A percentile compares a stretch with the other conserved stretches of the same genome.
Conservation (phyloP, 2,888 invertebrate species). For the Pantelozetes paolii region DNA sequence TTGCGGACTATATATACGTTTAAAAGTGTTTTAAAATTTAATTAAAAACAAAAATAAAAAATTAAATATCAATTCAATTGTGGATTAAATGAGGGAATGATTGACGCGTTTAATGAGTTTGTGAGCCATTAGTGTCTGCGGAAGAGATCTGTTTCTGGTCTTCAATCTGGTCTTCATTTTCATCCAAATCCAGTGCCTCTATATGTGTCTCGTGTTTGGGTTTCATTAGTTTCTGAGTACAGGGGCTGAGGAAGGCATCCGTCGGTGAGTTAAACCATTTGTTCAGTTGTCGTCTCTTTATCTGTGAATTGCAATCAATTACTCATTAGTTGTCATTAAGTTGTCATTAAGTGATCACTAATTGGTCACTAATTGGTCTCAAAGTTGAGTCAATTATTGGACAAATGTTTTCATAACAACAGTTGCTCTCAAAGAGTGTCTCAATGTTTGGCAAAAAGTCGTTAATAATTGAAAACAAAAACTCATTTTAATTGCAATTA, state of each 20-base stretch:
- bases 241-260: conserved; percentile 35
- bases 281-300: conserved; percentile 36
- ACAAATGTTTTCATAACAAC: too few species aligned
- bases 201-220: background rate
- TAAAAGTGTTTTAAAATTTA: too few species aligned
- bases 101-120: too few species aligned
- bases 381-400: too few species aligned
- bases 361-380: background rate
- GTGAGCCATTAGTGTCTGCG: too few species aligned
- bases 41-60: too few species aligned
- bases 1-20: too few species aligned
- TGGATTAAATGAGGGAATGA: too few species aligned
- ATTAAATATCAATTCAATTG: too few species aligned
- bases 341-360: background rate
- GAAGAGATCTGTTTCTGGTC: background rate
- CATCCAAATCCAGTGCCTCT: background rate
- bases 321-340: background rate
- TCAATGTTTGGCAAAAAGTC: too few species aligned
- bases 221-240: conserved; percentile 38
- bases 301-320: conserved; percentile 9
- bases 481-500: background rate
- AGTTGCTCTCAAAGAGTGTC: too few species aligned
- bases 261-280: conserved; percentile 43
- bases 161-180: background rate
- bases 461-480: too few species aligned